Percentiles rank a stretch among this genome's conserved stretches.
Conservation (phyloP, 2,113 vertebrate genomes). For the Corapipo altera region DNA sequence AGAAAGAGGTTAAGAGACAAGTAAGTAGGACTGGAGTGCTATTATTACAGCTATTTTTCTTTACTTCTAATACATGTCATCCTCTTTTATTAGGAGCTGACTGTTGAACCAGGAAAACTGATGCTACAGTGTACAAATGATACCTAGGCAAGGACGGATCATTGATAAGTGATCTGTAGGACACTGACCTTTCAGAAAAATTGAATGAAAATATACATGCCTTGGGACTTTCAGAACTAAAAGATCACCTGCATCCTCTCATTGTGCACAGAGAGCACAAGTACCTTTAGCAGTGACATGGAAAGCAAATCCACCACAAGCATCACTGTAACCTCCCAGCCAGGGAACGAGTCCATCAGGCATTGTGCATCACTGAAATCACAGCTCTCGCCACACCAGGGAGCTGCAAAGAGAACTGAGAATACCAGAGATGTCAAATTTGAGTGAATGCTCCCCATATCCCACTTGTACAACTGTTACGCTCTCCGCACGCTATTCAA, state of each 20-base stretch:
- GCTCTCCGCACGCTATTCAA: not conserved
- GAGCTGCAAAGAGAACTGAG: not conserved
- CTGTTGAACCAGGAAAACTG: slow-evolving; percentile 61
- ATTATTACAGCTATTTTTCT: slow-evolving; percentile 72
- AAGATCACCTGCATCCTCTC: slow-evolving; percentile 26
- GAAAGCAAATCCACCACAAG: not conserved
- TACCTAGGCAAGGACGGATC: slow-evolving; percentile 39
- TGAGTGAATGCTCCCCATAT: not conserved
- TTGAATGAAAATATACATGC: slow-evolving; percentile 16
- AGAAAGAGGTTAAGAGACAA: slow-evolving; percentile 66
- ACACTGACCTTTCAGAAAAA: slow-evolving; percentile 58
- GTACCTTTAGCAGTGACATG: not conserved
- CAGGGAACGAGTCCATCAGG: not conserved
- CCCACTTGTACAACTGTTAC: not conserved
- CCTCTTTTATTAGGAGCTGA: slow-evolving; percentile 62
- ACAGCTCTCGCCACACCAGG: not conserved
- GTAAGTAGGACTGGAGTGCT: slow-evolving; percentile 61
- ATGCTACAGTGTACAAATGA: slow-evolving; percentile 47
- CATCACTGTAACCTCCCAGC: not conserved
- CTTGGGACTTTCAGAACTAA: not conserved
- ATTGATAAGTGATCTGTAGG: slow-evolving; percentile 60
- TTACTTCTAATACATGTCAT: slow-evolving; percentile 54
- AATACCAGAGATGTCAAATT: not conserved
- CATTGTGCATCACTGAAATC: not conserved
- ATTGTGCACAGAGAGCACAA: not conserved